phyloP scores from a whole-genome alignment of 2,797 vertebrate species.

The Florisuga fusca region DNA sequence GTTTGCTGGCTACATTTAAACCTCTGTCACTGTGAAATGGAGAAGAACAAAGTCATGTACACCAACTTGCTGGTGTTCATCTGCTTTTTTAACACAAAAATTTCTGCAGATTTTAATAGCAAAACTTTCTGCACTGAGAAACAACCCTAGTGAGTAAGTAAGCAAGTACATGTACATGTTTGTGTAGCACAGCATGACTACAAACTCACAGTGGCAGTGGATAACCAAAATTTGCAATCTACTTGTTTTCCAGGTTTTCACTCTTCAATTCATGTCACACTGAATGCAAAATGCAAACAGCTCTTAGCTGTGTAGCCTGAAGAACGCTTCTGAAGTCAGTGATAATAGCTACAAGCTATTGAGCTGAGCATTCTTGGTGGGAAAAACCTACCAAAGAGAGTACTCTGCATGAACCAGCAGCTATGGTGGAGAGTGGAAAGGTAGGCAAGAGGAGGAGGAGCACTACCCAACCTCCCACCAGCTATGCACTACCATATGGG shows the following conservation, averaged over 20 bases:
- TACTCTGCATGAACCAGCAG: background rate
- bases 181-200: background rate
- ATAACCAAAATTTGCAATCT: background rate
- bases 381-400: background rate
- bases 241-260: background rate
- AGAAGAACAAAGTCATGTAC: background rate
- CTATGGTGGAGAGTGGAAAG: background rate
- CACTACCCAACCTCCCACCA: background rate
- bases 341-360: background rate
- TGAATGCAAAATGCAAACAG: background rate
- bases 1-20: background rate
- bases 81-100: background rate
- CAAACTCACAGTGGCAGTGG: background rate
- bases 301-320: background rate
- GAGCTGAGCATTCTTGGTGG: background rate
- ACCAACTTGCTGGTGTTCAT: background rate
- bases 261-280: background rate
- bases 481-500: background rate
- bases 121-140: background rate
- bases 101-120: background rate
- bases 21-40: background rate
- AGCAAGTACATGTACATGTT: background rate
- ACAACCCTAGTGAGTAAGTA: background rate
- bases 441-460: background rate
- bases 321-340: background rate